Conservation (phyloP, 2,113 vertebrate genomes). For the Trematocara zebra region DNA sequence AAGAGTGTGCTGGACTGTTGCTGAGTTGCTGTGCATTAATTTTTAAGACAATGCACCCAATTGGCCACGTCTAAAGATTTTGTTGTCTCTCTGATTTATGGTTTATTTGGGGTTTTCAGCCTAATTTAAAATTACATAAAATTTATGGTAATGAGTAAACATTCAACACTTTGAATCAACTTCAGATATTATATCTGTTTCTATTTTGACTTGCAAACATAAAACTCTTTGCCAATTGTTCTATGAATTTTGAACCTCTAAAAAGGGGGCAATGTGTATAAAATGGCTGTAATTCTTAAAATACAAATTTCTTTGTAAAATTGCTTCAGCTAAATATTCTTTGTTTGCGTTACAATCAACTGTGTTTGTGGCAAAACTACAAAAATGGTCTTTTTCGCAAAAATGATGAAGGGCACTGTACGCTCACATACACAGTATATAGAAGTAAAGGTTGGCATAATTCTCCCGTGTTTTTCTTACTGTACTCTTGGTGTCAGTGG, state of each 20-base stretch:
- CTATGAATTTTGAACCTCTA: neutral
- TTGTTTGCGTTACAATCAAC: neutral
- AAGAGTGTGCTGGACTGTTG: neutral
- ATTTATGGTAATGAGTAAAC: neutral
- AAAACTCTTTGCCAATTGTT: neutral
- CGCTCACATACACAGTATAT: neutral
- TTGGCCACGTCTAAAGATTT: neutral
- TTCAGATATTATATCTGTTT: neutral
- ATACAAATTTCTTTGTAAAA: neutral
- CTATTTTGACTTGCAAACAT: neutral
- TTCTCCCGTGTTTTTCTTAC: neutral
- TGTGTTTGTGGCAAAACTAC: neutral
- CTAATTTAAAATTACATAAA: neutral
- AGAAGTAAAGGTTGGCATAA: neutral
- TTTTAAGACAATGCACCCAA: neutral
- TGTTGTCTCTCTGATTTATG: neutral
- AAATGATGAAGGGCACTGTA: neutral
- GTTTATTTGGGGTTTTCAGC: neutral
- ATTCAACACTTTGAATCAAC: neutral
- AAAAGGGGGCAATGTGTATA: neutral
- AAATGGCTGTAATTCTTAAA: neutral
- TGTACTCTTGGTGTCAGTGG: neutral
- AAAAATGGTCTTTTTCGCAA: neutral
- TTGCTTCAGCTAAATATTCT: neutral
- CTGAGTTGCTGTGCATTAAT: neutral